Evolutionary conservation across 1,140 invertebrate species (phyloP).

Genomic region (Drosophila novamexicana): DNA sequence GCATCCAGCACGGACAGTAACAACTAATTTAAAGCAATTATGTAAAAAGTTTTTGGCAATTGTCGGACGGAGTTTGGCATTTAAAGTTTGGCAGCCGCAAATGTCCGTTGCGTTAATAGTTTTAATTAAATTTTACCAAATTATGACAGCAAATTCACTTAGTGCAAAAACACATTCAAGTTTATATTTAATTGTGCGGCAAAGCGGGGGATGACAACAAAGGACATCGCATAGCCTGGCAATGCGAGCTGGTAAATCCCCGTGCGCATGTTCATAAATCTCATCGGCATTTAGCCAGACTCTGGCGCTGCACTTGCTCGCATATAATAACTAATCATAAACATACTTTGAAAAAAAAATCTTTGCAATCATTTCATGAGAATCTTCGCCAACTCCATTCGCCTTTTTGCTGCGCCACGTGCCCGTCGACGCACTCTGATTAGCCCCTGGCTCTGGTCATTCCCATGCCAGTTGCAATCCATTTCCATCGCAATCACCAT

Average conservation of each 20-base stretch:
- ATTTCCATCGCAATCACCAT: constrained; percentile 32
- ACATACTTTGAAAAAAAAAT: constrained; percentile 62
- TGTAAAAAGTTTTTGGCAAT: constrained; percentile 70
- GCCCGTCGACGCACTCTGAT: constrained; percentile 72
- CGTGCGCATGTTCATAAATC: constrained; percentile 52
- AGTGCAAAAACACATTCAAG: constrained; percentile 44
- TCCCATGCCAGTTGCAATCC: constrained; percentile 24
- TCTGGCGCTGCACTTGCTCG: constrained; percentile 56
- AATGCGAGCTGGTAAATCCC: constrained; percentile 37
- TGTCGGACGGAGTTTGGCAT: constrained; percentile 32
- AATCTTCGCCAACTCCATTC: constrained; percentile 48
- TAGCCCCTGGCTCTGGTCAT: constrained; percentile 32
- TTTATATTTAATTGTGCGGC: constrained; percentile 50
- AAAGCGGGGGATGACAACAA: not conserved
- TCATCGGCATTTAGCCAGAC: constrained; percentile 62
- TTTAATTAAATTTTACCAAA: constrained; percentile 78
- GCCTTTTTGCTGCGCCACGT: constrained; percentile 56
- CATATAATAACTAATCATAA: constrained; percentile 78
- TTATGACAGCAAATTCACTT: constrained; percentile 69
- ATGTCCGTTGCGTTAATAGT: constrained; percentile 64
- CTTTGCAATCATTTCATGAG: constrained; percentile 67
- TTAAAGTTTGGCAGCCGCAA: constrained; percentile 65
- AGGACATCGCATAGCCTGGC: not conserved
- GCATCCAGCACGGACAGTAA: constrained; percentile 48
- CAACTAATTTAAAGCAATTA: constrained; percentile 83